These are phyloP conservation scores for Triops longicaudatus DNA, from an alignment of 1,140 invertebrate species.

Conservation along the genomic window DNA sequence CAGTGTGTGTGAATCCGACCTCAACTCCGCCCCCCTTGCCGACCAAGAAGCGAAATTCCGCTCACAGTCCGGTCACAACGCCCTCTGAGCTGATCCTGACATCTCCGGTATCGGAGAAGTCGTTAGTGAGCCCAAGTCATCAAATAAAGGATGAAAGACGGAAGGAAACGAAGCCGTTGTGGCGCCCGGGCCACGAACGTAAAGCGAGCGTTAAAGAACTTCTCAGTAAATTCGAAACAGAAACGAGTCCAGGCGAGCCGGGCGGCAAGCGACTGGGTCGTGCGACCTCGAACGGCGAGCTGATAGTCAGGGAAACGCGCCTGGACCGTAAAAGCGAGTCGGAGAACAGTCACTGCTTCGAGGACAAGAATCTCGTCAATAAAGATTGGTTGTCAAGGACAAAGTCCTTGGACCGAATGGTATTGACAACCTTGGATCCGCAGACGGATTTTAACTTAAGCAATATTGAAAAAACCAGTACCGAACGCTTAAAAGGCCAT, in stretches of 20 bases:
- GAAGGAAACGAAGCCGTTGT: constrained; percentile 18
- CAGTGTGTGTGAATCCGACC: background rate
- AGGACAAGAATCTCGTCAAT: background rate
- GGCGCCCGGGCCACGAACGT: constrained; percentile 32
- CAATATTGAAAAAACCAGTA: background rate
- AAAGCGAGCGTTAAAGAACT: constrained; percentile 41
- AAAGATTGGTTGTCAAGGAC: background rate
- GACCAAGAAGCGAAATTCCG: background rate
- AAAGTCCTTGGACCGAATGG: background rate
- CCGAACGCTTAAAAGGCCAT: background rate
- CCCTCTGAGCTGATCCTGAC: background rate
- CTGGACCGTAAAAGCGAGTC: background rate
- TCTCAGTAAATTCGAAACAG: constrained; percentile 39
- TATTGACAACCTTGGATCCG: background rate
- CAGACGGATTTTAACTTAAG: background rate
- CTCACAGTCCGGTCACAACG: background rate
- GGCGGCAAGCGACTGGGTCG: background rate
- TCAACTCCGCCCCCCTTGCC: background rate
- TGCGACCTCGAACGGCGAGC: background rate
- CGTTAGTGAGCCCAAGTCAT: constrained; percentile 13
- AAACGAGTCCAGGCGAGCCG: constrained; percentile 13
- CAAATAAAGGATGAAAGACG: background rate
- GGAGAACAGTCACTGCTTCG: background rate
- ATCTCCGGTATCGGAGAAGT: constrained; percentile 15
- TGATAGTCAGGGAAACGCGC: background rate